Evolutionary conservation across 2,797 vertebrate genomes (phyloP).

Genomic region (Lophius americanus): DNA sequence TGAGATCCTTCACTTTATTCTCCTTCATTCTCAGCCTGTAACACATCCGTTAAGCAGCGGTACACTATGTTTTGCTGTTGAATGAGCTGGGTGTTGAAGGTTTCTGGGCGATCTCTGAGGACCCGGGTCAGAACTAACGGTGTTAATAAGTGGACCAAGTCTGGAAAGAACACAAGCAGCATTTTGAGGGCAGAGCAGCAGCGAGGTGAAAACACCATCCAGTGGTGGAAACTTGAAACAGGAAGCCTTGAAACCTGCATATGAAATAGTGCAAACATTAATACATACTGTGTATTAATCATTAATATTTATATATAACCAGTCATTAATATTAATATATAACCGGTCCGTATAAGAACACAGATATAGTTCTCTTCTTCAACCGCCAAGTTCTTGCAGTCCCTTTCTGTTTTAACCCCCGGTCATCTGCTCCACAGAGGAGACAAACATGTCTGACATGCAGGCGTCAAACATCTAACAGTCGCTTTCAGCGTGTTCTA

Average conservation of each 20-base stretch:
- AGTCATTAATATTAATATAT: no score
- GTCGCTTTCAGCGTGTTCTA: background rate
- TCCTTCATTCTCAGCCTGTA: slow-evolving; percentile 8
- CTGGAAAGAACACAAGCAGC: background rate
- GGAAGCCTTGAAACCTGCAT: background rate
- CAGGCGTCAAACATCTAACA: slow-evolving; percentile 16
- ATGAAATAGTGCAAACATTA: slow-evolving; percentile 5
- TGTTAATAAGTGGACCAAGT: background rate
- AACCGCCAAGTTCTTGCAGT: background rate
- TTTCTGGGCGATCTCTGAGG: slow-evolving; percentile 6
- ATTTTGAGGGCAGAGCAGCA: slow-evolving; percentile 19
- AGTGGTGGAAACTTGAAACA: slow-evolving; percentile 50
- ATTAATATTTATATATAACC: no score
- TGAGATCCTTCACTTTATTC: background rate
- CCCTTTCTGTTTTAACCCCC: background rate
- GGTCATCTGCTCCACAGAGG: background rate
- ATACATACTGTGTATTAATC: slow-evolving; percentile 2
- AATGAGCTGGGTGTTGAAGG: slow-evolving; percentile 4
- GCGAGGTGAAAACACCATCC: slow-evolving; percentile 37
- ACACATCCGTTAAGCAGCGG: background rate
- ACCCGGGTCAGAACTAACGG: background rate
- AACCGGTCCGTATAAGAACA: no score
- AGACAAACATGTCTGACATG: slow-evolving; percentile 15
- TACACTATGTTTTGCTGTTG: background rate
- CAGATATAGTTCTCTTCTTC: slow-evolving; percentile 1